Base-by-base conservation (phyloP, 1,140 invertebrate species). In the Leptinotarsa defecta region DNA sequence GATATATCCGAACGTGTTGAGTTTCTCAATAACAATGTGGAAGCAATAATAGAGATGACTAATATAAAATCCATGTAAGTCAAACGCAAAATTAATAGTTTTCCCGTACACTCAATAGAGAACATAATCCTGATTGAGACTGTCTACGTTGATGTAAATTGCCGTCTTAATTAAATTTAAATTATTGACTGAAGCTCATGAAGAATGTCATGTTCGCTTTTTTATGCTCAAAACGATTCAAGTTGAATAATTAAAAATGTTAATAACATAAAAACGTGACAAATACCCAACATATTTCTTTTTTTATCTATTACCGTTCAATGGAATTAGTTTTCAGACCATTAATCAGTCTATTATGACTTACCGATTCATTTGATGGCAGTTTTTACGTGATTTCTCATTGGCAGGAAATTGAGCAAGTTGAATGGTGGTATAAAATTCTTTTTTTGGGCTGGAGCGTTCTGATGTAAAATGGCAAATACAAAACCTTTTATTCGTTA, bases 121-220 rank as follows among this genome's bases (percentile, higher is more conserved):
- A 34, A 8, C 27, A 34, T 34, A 34, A 34, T 57, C 52, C 15
- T 8, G 17, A 57, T 57, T 57, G 52, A 57, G 52, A 57, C 52
- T 13, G 52, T 57, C 52, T 57, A 57, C 52, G 52, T 15, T 57
- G 52, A 57, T 57, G 52, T 57, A 57, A 57, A 57, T 57, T 57
- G 52, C 52, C 34, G 52, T 17, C 52, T 57, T 15, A 57, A 57
- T 57, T 57, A 19, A 57, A 57, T 57, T 57, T 4, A 57, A 57
- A 57, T 57, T 57, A 57, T 57, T n/a, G 52, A 57, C 52, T 57
- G 52, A 19, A 57, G 52, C 52, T n/a, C 15, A 57, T 57, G 52
- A 57, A 57, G 52, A 57, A 57, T 57, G 52, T 57, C 52, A 57
- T 57, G 52, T 57, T 57, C 52, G n/a, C 52, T 57, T 57, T 57